phyloP scores from a whole-genome alignment of 2,888 invertebrate genomes.

The Lycocerus yunnanus region DNA sequence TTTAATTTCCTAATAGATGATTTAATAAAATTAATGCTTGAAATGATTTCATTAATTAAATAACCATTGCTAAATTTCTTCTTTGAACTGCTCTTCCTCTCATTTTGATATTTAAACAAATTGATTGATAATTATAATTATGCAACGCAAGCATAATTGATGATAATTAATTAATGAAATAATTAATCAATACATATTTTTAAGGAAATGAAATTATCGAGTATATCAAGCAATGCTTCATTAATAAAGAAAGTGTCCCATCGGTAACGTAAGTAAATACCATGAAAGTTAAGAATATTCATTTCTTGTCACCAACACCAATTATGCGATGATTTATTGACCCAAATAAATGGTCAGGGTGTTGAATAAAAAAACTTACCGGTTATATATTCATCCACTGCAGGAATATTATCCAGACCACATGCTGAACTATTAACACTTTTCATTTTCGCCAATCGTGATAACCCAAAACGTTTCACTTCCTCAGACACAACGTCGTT shows the following conservation, averaged over 20 bases:
- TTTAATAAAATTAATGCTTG: neutral
- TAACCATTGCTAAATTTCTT: neutral
- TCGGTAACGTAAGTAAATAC: neutral
- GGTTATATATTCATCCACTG: constrained; percentile 46
- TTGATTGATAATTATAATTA: too few relatives aligned
- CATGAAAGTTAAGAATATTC: neutral
- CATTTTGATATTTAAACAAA: neutral
- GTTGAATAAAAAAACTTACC: constrained; percentile 36
- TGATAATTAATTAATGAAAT: too few relatives aligned
- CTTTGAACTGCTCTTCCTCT: neutral
- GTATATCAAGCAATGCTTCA: neutral
- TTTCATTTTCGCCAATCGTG: constrained; percentile 28
- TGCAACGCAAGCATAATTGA: too few relatives aligned
- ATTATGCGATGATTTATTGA: neutral
- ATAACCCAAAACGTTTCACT: constrained; percentile 31
- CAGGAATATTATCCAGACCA: constrained; percentile 42
- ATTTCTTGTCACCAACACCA: neutral
- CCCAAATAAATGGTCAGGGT: neutral
- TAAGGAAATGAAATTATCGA: neutral
- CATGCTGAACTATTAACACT: constrained; percentile 34
- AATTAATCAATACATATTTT: neutral
- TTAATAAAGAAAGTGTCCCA: neutral
- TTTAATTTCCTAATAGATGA: neutral
- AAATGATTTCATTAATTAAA: neutral
- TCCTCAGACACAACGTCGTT: constrained; percentile 32